These are phyloP conservation scores for Galeruca laticollis DNA, from an alignment of 2,888 invertebrate species.

Conservation along the genomic window DNA sequence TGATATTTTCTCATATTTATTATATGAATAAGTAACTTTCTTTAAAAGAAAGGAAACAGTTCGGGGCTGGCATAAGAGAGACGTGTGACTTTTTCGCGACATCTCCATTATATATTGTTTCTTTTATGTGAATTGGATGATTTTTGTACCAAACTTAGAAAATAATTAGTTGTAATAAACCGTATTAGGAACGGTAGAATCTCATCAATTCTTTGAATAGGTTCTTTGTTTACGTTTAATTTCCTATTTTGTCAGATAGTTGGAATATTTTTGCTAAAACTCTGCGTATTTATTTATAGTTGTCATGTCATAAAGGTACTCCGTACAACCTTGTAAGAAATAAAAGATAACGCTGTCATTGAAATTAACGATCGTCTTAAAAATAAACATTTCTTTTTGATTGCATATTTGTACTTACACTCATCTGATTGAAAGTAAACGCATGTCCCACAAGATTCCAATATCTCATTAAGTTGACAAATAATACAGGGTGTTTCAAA, in stretches of 20 bases:
- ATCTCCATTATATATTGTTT: neutral
- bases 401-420: neutral
- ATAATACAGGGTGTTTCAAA: no score
- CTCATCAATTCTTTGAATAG: conserved; percentile 15
- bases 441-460: neutral
- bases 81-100: neutral
- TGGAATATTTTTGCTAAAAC: conserved; percentile 6
- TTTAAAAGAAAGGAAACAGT: no score
- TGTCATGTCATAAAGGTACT: neutral
- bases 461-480: no score
- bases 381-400: neutral
- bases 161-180: conserved; percentile 11
- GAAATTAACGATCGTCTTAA: conserved; percentile 1
- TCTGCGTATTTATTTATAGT: neutral
- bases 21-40: no score
- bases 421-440: neutral
- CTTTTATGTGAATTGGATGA: neutral
- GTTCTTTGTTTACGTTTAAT: conserved; percentile 19
- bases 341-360: neutral
- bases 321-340: neutral
- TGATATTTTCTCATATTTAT: no score
- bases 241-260: conserved; percentile 13
- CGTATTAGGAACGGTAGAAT: conserved; percentile 15
- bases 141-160: neutral
- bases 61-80: no score